Evolutionary conservation across 1,140 invertebrate species (phyloP), one percentile per base, ranked within the genome.

Genomic region (Solenopsis invicta): DNA sequence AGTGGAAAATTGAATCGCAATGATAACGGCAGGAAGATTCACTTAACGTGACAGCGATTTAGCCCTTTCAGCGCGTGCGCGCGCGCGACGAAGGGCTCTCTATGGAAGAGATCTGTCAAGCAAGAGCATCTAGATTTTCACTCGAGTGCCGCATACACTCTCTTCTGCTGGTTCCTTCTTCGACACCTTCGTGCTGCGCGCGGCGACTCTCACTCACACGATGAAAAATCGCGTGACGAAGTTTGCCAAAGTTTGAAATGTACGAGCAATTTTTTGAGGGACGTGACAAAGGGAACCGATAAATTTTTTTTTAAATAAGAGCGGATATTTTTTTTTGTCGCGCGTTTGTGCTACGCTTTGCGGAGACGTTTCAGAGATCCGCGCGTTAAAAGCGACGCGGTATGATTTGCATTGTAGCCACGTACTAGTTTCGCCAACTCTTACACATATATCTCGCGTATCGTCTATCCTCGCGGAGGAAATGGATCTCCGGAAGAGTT

Each of bases 1-100:
- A 56, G 67, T 72, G 56, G 86, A 86, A 80, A 86, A 80, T 88
- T 86, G 67, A 81, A 88, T 88, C 56, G 84, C 59, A 71, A 34
- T 54, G 75, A 56, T 71, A 86, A 74, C 85, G 62, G 24, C 67
- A 50, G 52, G 74, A 71, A 59, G 67, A 80, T 74, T 88, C 84
- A 75, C 78, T 87, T 87, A 74, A 74, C 59, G 78, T 48, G 50
- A 72, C 75, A 80, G 41, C 85, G 56, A 86, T 88, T 88, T 86
- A 80, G 81, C 74, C 75, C 59, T 86, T 77, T 77, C 37, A 67
- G 52, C 10, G 34, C 37, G 34, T 16, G 13, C 48, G 29, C 61
- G 75, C 41, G 54, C 61, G 75, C 41, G 54, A 64, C 34, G 6
- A 34, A 13, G n/a, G 13, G 34, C 4, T 75, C 5, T 48, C 37